Base-by-base conservation (phyloP, 2,113 vertebrate species). In the Tenebrosternarchus preto region DNA sequence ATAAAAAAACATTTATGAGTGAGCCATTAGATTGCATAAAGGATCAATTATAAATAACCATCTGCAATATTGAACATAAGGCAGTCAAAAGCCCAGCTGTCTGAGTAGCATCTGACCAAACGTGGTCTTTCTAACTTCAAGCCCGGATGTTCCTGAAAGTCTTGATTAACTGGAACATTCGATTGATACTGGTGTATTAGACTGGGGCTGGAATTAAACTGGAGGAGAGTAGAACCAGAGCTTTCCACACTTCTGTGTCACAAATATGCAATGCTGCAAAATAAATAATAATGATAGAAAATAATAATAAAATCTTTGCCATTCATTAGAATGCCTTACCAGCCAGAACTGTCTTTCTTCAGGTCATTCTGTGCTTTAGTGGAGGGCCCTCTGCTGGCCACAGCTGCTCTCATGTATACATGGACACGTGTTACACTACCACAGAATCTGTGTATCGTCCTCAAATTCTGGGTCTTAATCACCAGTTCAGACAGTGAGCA, bases 11-110 rank as follows among this genome's bases (percentile, higher is more conserved):
- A 36, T 43, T 36, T 69, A 24, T 69, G 59, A 46, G 39, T 11
- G 74, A 55, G 74, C 73, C 83, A 80, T 89, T 76, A 79, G 46
- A 55, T 69, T 85, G 77, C 80, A 64, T 70, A 79, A 84, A 85
- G 73, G 76, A 80, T 90, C 75, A 90, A 91, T 91, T 85, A 92
- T 88, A 91, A 80, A 91, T 90, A 89, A 85, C 88, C 57, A 88
- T 84, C 84, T 87, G 87, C 83, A 90, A 89, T 90, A 91, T 74
- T 78, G 85, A 90, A 87, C 57, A 11, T 3, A 80, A 80, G 76
- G 80, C 80, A 81, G 74, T 84, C 77, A 70, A 77, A 85, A 55
- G 64, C 83, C 75, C 61, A 76, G 72, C 77, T 75, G 71, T 67
- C 88, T 86, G 88, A 84, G 87, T 81, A 89, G 84, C 88, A 78